Evolutionary conservation across 2,888 invertebrate species (phyloP).

Genomic region (Dusona sp.): DNA sequence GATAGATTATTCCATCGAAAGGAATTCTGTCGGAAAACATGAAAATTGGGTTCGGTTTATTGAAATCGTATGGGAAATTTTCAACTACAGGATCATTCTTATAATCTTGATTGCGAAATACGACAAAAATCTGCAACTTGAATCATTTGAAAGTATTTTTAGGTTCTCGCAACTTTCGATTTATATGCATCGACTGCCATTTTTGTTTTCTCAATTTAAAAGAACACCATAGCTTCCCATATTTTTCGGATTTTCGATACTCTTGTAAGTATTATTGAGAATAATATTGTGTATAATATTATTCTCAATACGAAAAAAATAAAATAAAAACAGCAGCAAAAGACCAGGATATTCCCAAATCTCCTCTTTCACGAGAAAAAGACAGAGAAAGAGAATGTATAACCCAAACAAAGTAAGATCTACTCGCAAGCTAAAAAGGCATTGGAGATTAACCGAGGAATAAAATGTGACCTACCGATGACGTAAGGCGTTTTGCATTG

Average conservation of each 20-base stretch:
- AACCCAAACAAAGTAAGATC: constrained; percentile 14
- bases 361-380: constrained; percentile 75
- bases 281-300: constrained; percentile 33
- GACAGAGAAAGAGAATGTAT: background rate
- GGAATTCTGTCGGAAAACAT: background rate
- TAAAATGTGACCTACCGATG: constrained; percentile 69
- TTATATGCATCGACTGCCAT: background rate
- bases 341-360: constrained; percentile 72
- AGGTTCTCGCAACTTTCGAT: background rate
- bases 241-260: background rate
- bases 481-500: constrained; percentile 74
- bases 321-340: constrained; percentile 13
- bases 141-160: background rate
- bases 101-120: background rate
- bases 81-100: background rate
- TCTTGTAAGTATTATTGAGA: background rate
- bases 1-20: background rate
- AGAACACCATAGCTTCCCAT: background rate
- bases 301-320: constrained; percentile 49
- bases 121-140: background rate
- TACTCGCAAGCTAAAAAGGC: constrained; percentile 42
- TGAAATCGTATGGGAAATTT: background rate
- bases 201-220: constrained; percentile 3
- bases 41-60: background rate
- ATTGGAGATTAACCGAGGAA: constrained; percentile 41